These are phyloP conservation scores for Mycteria americana DNA, from an alignment of 2,797 vertebrate species.

Conservation along the genomic window DNA sequence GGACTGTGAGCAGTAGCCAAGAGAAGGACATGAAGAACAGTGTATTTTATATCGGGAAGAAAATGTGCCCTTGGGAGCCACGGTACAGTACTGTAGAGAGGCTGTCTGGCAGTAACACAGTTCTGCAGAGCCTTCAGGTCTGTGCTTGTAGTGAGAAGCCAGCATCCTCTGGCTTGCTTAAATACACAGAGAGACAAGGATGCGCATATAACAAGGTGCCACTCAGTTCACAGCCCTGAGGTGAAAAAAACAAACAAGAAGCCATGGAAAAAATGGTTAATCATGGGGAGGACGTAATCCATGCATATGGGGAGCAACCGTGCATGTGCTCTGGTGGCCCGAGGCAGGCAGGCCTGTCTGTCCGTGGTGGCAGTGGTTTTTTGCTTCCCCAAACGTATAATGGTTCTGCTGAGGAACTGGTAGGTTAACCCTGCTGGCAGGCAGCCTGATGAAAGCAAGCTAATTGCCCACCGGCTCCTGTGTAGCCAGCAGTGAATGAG, in stretches of 20 bases:
- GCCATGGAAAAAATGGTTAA: not conserved
- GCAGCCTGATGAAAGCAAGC: not conserved
- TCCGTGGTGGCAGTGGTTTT: not conserved
- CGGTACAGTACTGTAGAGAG: not conserved
- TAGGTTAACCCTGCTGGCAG: not conserved
- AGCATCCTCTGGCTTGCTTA: not conserved
- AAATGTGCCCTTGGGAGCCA: constrained; percentile 32
- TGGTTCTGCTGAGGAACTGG: not conserved
- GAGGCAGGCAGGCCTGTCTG: not conserved
- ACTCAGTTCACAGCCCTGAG: not conserved
- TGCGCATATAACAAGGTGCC: not conserved
- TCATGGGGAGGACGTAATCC: not conserved
- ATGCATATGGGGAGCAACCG: fast-evolving
- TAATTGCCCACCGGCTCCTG: not conserved
- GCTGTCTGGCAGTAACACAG: not conserved
- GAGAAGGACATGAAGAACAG: constrained; percentile 12
- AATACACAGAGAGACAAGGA: not conserved
- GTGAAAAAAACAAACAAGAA: not conserved
- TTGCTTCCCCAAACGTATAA: not conserved
- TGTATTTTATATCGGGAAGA: constrained; percentile 14
- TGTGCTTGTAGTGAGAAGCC: not conserved
- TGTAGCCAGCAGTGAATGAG: not conserved
- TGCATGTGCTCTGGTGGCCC: fast-evolving
- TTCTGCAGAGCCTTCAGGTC: constrained; percentile 35
- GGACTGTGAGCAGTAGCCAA: not conserved